These are phyloP conservation scores for Euplagia quadripunctaria DNA, from an alignment of 2,888 invertebrate species.

Conservation along the genomic window DNA sequence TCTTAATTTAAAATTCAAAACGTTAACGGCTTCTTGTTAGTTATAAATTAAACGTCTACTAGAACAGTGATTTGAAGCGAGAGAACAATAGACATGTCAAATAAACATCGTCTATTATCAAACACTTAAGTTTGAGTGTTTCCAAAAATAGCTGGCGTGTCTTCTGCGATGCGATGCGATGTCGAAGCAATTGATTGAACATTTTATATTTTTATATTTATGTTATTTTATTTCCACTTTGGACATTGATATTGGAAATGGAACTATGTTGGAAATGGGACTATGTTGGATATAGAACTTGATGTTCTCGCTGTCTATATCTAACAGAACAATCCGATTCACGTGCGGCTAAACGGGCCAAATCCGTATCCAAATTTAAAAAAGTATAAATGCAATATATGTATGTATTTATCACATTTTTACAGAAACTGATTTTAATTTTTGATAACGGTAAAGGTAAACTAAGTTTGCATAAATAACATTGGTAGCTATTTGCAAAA, in stretches of 20 bases:
- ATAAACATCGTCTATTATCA: slow-evolving; percentile 24
- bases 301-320: background rate
- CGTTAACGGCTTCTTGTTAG: slow-evolving; percentile 28
- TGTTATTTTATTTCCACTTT: background rate
- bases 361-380: no score
- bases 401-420: background rate
- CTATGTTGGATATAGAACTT: background rate
- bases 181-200: slow-evolving; percentile 8
- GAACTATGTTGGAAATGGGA: background rate
- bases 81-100: slow-evolving; percentile 29
- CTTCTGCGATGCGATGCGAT: background rate
- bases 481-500: background rate
- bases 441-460: background rate
- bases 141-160: slow-evolving; percentile 7
- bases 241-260: background rate
- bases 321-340: background rate
- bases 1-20: slow-evolving; percentile 20
- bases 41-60: slow-evolving; percentile 29
- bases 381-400: background rate
- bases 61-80: slow-evolving; percentile 20
- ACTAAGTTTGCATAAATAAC: background rate
- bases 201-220: slow-evolving; percentile 10
- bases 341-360: no score
- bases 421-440: no score
- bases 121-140: slow-evolving; percentile 14